Percentiles rank a stretch among this genome's conserved stretches.
These are phyloP conservation scores for Porites lutea DNA, from an alignment of 64 coral and sea anemone genomes.

Conservation along the genomic window DNA sequence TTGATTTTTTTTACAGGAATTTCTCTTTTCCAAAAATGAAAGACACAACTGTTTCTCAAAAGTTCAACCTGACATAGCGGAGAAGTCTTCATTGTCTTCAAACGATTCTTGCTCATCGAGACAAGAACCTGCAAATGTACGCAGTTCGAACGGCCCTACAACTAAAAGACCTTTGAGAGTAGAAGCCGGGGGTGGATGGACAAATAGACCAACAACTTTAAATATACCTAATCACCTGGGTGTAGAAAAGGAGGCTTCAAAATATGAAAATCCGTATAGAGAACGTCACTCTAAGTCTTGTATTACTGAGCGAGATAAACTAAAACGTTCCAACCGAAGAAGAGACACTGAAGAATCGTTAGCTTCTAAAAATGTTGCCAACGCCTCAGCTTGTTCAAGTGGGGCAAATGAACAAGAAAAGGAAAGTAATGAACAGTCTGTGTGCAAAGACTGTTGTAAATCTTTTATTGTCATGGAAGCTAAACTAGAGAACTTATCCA, in stretches of 20 bases:
- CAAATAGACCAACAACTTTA: constrained; percentile 13
- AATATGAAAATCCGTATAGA: not conserved
- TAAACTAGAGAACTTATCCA: constrained; percentile 63
- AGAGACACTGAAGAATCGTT: not conserved
- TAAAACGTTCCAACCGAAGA: not conserved
- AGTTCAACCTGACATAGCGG: not conserved
- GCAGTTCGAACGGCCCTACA: not conserved
- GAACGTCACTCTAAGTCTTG: not conserved
- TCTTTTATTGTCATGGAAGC: constrained; percentile 55
- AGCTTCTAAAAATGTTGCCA: not conserved
- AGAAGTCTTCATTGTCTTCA: not conserved
- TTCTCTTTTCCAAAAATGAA: not conserved
- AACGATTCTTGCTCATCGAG: not conserved
- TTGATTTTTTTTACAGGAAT: not conserved
- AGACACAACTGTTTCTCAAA: not conserved
- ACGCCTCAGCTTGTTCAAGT: not conserved
- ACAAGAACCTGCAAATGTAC: not conserved
- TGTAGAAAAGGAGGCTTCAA: not conserved
- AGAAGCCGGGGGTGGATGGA: not conserved
- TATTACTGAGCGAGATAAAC: not conserved
- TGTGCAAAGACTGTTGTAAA: constrained; percentile 63
- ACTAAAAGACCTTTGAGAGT: not conserved
- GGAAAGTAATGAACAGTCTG: not conserved
- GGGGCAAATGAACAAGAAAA: not conserved
- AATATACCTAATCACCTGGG: not conserved